Base-by-base conservation (phyloP, 2,797 vertebrate species). In the Macroramphosus scolopax region DNA sequence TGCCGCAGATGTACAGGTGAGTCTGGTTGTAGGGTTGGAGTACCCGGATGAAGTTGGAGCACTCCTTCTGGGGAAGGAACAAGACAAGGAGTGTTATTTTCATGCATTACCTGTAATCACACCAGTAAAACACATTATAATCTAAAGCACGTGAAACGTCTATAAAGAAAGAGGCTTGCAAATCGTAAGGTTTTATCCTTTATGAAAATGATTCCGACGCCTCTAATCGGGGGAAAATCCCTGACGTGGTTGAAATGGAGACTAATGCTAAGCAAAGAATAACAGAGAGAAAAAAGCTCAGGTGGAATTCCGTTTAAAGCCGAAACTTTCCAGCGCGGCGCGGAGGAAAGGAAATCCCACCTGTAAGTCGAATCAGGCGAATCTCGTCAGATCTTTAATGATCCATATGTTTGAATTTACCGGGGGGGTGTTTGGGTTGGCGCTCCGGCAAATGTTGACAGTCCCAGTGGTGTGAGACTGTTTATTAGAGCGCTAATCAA, bases 41-140 rank as follows among this genome's bases (percentile, higher is more conserved):
- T 45, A 98, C 94, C 40, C 96, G 92, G 80, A 98, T 93, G 86
- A 95, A 98, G 90, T 99, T 99, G 32, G 94, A 95, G 83, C 96
- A 99, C 87, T 99, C 96, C 86, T 89, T 97, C 96, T 99, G 82
- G 65, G 83, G 83, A 32, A 63, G 68, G 73, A 63, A 56, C 0
- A 17, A 53, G 20, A 22, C 6, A 22, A 22, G n/a, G n/a, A n/a
- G n/a, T n/a, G n/a, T n/a, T n/a, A n/a, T n/a, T n/a, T n/a, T n/a
- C n/a, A n/a, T n/a, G n/a, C n/a, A n/a, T n/a, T n/a, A n/a, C n/a
- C 16, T 44, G 58, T 62, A 72, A 68, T 46, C 16, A 18, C 31
- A 41, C 34, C 45, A 11, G 35, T 0, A 1, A n/a, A 49, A 10
- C 44, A 17, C 46, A 35, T n/a, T n/a, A n/a, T n/a, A n/a, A n/a